Evolutionary conservation across 2,888 invertebrate species (phyloP), one percentile per base, ranked within the genome.

Genomic region (Chydorus sphaericus): DNA sequence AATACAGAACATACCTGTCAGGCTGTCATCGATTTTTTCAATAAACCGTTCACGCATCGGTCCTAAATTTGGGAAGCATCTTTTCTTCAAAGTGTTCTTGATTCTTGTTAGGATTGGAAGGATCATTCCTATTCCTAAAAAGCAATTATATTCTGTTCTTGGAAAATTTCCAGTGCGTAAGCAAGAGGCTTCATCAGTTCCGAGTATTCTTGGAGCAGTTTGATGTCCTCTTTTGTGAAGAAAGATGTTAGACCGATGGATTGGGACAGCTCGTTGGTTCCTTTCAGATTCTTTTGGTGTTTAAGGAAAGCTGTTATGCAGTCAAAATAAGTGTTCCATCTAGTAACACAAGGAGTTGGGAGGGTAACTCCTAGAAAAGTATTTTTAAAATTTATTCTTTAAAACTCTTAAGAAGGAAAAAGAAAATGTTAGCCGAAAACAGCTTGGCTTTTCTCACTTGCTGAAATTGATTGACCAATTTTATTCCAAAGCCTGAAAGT

Each of bases 391-490:
- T n/a, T n/a, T n/a, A n/a, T n/a, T n/a, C n/a, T n/a, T n/a, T n/a
- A n/a, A n/a, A n/a, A n/a, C n/a, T n/a, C n/a, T n/a, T n/a, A n/a
- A n/a, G n/a, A n/a, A n/a, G n/a, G n/a, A n/a, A n/a, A n/a, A n/a
- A n/a, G n/a, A n/a, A n/a, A n/a, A n/a, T n/a, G n/a, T n/a, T n/a
- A n/a, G n/a, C n/a, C n/a, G n/a, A n/a, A n/a, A n/a, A n/a, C n/a
- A n/a, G n/a, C n/a, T n/a, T n/a, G n/a, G n/a, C n/a, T n/a, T 16
- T 44, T 44, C 14, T 44, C 44, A 44, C 44, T 44, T 44, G 44
- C 44, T 23, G 44, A 44, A 6, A 44, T 44, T 10, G 44, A 44
- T 14, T 44, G 44, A 28, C 44, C 44, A 44, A 44, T 4, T n/a
- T 44, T 44, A n/a, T 44, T 44, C 44, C 44, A 44, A 23, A 44